A percentile compares a stretch with the other conserved stretches of the same genome.
Evolutionary conservation across 2,113 vertebrate species (phyloP).

Genomic region (Phalacrocorax aristotelis): DNA sequence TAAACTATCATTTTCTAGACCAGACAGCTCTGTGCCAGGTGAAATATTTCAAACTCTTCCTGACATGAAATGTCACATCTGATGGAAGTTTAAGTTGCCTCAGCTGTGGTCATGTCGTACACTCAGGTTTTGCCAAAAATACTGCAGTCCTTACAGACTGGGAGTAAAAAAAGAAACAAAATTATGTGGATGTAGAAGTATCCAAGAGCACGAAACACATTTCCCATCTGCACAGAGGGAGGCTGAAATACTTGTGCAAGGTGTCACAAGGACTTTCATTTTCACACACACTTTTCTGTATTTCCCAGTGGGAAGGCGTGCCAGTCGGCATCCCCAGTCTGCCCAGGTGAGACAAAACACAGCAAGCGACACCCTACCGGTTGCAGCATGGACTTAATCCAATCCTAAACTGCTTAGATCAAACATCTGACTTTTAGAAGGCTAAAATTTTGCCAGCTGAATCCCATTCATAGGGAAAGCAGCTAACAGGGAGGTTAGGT

Average conservation of each 20-base stretch:
- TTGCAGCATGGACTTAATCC: not conserved
- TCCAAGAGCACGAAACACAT: not conserved
- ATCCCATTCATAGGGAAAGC: not conserved
- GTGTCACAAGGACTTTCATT: not conserved
- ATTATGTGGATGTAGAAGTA: not conserved
- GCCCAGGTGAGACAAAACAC: not conserved
- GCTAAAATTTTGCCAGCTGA: not conserved
- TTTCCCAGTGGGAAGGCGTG: not conserved
- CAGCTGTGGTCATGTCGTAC: not conserved
- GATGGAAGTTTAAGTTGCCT: conserved; percentile 61
- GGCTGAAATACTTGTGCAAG: not conserved
- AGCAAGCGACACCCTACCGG: not conserved
- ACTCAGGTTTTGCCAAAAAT: conserved; percentile 1
- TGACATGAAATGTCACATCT: conserved; percentile 60
- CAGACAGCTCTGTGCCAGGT: conserved; percentile 59
- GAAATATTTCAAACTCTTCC: conserved; percentile 58
- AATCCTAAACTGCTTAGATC: not conserved
- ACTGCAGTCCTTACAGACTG: not conserved
- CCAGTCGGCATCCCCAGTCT: fast-evolving
- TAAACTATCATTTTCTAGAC: conserved; percentile 65
- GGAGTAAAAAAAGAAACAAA: not conserved
- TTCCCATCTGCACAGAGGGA: fast-evolving
- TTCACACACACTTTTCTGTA: not conserved
- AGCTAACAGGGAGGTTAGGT: not conserved
- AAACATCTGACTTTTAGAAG: not conserved